phyloP scores from a whole-genome alignment of 2,113 vertebrate genomes.

The Delphinus delphis region DNA sequence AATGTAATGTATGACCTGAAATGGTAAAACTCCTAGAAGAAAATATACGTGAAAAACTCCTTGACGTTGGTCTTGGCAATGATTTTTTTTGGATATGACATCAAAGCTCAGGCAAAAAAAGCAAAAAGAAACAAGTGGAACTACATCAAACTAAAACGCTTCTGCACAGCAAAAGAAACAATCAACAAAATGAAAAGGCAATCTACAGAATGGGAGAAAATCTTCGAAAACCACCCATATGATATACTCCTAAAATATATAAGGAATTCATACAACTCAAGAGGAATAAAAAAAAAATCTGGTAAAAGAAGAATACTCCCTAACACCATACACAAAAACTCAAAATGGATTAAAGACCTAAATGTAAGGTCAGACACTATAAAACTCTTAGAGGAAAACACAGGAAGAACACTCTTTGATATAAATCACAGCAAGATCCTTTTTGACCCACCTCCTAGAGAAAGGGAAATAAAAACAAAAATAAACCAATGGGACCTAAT shows the following conservation, averaged over 20 bases:
- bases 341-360: too few species aligned
- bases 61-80: background rate
- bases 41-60: background rate
- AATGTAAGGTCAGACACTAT: too few species aligned
- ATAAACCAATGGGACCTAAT: too few species aligned
- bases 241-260: background rate
- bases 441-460: too few species aligned
- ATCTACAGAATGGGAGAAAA: background rate
- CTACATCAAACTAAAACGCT: background rate
- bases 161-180: background rate
- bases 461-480: too few species aligned
- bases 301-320: too few species aligned
- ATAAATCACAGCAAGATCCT: too few species aligned
- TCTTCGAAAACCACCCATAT: background rate
- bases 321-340: too few species aligned
- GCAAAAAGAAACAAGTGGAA: background rate
- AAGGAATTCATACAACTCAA: background rate
- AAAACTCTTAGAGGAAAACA: too few species aligned
- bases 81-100: background rate
- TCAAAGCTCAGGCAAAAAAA: background rate
- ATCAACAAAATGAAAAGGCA: background rate
- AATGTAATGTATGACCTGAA: background rate
- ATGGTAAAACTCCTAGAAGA: background rate
- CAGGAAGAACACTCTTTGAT: too few species aligned
- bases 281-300: background rate